phyloP scores from a whole-genome alignment of 2,113 vertebrate genomes.

The Isichthys henryi region DNA sequence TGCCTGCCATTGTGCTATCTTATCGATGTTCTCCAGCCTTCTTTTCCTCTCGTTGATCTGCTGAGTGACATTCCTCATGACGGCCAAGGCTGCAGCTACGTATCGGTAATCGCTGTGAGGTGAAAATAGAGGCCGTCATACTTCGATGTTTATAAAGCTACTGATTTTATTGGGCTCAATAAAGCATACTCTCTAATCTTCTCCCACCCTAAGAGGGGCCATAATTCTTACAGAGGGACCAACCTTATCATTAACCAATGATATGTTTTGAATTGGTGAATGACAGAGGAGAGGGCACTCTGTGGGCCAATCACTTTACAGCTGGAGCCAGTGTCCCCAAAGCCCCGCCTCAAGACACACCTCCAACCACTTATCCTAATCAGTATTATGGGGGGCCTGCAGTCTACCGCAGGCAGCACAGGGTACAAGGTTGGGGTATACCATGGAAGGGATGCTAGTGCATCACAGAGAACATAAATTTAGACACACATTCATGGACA shows the following conservation, averaged over 20 bases:
- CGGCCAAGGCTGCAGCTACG: slow-evolving; percentile 90
- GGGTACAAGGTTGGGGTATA: not conserved
- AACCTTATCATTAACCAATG: not conserved
- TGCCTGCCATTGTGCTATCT: slow-evolving; percentile 98
- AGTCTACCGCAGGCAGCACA: not conserved
- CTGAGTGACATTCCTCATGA: slow-evolving; percentile 98
- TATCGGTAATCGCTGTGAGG: slow-evolving; percentile 89
- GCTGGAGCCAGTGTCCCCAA: not conserved
- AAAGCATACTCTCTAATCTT: not conserved
- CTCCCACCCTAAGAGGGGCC: not conserved
- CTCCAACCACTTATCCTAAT: not conserved
- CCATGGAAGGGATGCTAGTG: not conserved
- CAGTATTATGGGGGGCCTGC: not conserved
- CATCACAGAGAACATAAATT: not conserved
- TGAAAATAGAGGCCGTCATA: slow-evolving; percentile 28
- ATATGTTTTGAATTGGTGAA: not conserved
- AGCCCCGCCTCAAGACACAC: not conserved
- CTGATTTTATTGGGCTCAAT: not conserved
- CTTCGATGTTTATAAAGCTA: not conserved
- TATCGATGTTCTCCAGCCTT: slow-evolving; percentile 96
- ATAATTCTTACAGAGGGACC: not conserved
- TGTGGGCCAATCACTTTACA: not conserved
- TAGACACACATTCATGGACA: not conserved
- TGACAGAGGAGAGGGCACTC: not conserved
- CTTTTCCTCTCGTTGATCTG: slow-evolving; percentile 98